These are phyloP conservation scores for Hypotaenidia okinawae DNA, from an alignment of 2,797 vertebrate species.

Conservation along the genomic window DNA sequence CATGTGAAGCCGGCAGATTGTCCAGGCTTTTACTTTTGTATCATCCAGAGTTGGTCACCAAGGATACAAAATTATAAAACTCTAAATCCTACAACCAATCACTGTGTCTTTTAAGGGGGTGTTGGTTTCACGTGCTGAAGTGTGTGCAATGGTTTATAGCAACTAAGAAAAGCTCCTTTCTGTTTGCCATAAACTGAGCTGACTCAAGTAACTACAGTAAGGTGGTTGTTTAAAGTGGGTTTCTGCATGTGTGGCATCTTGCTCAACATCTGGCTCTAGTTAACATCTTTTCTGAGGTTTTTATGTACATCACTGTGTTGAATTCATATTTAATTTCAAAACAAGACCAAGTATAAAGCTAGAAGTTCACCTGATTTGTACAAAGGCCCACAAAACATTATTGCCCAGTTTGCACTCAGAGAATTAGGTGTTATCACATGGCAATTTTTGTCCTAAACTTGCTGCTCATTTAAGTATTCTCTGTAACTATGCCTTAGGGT, in stretches of 20 bases:
- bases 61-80: slow-evolving; percentile 60
- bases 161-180: slow-evolving; percentile 68
- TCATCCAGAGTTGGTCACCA: slow-evolving; percentile 51
- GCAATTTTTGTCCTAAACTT: slow-evolving; percentile 5
- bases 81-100: slow-evolving; percentile 63
- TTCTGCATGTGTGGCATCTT: slow-evolving; percentile 73
- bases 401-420: neutral
- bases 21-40: slow-evolving; percentile 50
- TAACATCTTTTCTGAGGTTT: slow-evolving; percentile 57
- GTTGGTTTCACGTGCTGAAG: slow-evolving; percentile 66
- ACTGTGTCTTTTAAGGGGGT: slow-evolving; percentile 47
- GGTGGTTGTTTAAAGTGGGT: slow-evolving; percentile 75
- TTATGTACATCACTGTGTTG: neutral
- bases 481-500: neutral
- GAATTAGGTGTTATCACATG: neutral
- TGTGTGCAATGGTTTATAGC: slow-evolving; percentile 61
- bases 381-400: neutral
- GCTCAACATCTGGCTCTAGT: slow-evolving; percentile 78
- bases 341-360: slow-evolving; percentile 35
- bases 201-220: slow-evolving; percentile 78
- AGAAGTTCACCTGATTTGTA: neutral
- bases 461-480: neutral
- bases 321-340: slow-evolving; percentile 60
- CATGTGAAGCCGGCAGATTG: neutral
- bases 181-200: slow-evolving; percentile 73